Evolutionary conservation across 2,797 vertebrate genomes (phyloP).

Genomic region (Clarias fuscus): DNA sequence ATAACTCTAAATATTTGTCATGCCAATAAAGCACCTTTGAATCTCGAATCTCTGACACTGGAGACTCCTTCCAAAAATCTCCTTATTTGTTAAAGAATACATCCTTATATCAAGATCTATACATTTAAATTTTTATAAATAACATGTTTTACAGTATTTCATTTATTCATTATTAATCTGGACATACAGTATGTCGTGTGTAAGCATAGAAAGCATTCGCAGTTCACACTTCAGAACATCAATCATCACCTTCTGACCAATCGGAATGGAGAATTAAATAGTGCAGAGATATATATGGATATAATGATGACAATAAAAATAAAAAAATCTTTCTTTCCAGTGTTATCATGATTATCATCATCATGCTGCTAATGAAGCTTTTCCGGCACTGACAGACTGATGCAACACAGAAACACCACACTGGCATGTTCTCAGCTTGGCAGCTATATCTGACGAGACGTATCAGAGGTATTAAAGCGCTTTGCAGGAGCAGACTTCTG

Average conservation of each 20-base stretch:
- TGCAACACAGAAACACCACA: neutral
- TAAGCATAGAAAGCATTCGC: neutral
- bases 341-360: neutral
- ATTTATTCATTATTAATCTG: neutral
- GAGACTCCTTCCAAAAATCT: neutral
- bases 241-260: neutral
- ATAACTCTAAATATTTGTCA: too few relatives aligned
- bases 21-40: too few relatives aligned
- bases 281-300: neutral
- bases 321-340: neutral
- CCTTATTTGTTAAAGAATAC: neutral
- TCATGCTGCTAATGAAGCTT: neutral
- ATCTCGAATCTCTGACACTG: neutral
- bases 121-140: neutral
- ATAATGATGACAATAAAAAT: neutral
- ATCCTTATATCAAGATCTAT: neutral
- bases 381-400: neutral
- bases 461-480: constrained; percentile 4
- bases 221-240: neutral
- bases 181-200: neutral
- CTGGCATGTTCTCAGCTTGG: neutral
- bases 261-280: neutral
- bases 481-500: constrained; percentile 6
- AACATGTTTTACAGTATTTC: neutral
- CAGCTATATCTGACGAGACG: neutral